phyloP scores from a whole-genome alignment of 2,888 invertebrate species.

The Ormyrus rosae region DNA sequence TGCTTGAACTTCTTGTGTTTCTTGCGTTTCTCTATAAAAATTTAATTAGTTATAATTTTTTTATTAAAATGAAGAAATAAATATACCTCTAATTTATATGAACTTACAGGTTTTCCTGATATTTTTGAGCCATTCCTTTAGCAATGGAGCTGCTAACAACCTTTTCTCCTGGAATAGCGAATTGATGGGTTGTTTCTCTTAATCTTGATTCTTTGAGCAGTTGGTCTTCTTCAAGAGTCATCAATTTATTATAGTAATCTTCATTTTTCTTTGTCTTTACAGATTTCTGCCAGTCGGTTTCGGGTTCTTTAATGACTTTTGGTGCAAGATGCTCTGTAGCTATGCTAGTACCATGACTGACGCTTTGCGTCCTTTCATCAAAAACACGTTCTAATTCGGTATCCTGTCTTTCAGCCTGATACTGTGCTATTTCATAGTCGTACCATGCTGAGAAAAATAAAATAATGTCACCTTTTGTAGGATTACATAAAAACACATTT shows the following conservation, averaged over 20 bases:
- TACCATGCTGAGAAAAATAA: slow-evolving; percentile 86
- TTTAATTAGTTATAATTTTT: background rate
- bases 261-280: slow-evolving; percentile 89
- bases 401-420: slow-evolving; percentile 88
- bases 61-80: slow-evolving; percentile 13
- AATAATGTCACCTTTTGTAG: too few species aligned
- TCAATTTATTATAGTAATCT: slow-evolving; percentile 89
- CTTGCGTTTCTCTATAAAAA: slow-evolving; percentile 79
- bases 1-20: slow-evolving; percentile 76
- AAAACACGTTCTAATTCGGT: slow-evolving; percentile 92
- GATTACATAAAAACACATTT: background rate
- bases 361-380: slow-evolving; percentile 86
- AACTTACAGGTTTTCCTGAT: slow-evolving; percentile 90
- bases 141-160: slow-evolving; percentile 85
- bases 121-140: slow-evolving; percentile 92
- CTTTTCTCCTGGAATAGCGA: slow-evolving; percentile 90
- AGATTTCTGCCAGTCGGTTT: slow-evolving; percentile 90
- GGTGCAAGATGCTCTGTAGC: slow-evolving; percentile 78
- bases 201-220: slow-evolving; percentile 88
- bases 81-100: background rate
- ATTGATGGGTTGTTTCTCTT: slow-evolving; percentile 87
- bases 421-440: slow-evolving; percentile 89
- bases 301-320: slow-evolving; percentile 83
- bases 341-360: slow-evolving; percentile 81
- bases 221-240: slow-evolving; percentile 90